Conservation (phyloP, 1,140 invertebrate genomes). For the Hesperophylax magnus region DNA sequence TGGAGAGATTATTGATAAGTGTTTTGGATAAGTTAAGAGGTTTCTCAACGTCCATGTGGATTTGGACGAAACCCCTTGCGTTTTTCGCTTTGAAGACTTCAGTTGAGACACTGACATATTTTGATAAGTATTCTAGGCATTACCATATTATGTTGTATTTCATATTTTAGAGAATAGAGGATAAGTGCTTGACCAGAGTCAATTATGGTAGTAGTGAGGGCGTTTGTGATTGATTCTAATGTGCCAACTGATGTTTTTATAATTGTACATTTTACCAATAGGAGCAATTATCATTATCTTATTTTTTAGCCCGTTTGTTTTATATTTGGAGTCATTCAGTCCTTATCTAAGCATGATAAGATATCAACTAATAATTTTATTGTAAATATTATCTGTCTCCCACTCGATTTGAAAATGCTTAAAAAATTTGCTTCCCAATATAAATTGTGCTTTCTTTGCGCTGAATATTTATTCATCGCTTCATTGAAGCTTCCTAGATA, state of each 20-base stretch:
- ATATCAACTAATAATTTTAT: conserved; percentile 1
- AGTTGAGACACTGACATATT: background rate
- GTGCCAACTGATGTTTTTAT: conserved; percentile 27
- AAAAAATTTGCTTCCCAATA: no score
- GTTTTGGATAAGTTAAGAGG: no score
- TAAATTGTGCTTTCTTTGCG: no score
- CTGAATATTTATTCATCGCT: no score
- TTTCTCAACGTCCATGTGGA: no score
- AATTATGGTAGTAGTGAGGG: background rate
- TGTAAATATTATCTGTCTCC: conserved; percentile 10
- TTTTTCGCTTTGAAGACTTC: conserved; percentile 12
- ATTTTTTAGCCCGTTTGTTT: no score
- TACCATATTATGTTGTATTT: background rate
- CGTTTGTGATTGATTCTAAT: conserved; percentile 26
- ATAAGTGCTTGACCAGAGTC: background rate
- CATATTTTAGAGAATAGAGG: background rate
- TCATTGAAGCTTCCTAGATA: no score
- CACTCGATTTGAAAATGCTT: no score
- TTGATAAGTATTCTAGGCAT: background rate
- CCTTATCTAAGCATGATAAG: conserved; percentile 4
- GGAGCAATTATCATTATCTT: no score
- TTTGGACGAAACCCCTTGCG: background rate
- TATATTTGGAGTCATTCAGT: background rate
- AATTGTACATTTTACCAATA: conserved; percentile 27
- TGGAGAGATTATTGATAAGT: no score